Evolutionary conservation across 1,140 invertebrate genomes (phyloP), one percentile per base, ranked within the genome.

Genomic region (Centruroides vittatus): DNA sequence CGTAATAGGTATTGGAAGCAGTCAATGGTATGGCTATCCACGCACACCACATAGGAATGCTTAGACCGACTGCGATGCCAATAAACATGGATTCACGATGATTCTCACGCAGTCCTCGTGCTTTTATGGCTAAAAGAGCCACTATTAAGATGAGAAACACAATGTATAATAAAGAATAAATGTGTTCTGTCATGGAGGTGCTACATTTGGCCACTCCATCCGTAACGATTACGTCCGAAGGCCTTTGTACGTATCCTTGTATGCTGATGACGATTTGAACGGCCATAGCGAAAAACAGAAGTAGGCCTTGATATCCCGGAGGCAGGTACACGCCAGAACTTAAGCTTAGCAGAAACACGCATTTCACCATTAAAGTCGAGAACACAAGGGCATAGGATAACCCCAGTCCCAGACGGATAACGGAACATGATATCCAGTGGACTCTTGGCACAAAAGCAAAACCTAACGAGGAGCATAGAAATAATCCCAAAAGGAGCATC

Each of bases 291-390:
- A 96, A 95, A 68, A 93, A 84, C 66, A 96, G 78, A 11, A 95
- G 80, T 7, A 92, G 76, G 56, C 86, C 89, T 75, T 80, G 91
- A 75, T 95, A 95, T 4, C 88, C 85, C 3, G 91, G 89, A 46
- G 90, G 89, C n/a, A 95, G 76, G 71, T 95, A 94, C 35, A 93
- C 88, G 10, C 90, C 89, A 41, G 86, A 84, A 71, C 93, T 90
- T 48, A 94, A 81, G 67, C 89, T 92, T 62, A 95, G 82, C 50
- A 95, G 79, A 71, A 95, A 93, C 54, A 95, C 88, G 70, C 90
- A 89, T 75, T 97, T 96, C 61, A 96, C 92, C 59, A 97, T 79
- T 35, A 97, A 79, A 0, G 92, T 86, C 12, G 88, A 86, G 72
- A 94, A 96, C 34, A 93, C 85, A n/a, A 94, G 78, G 12, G 88